These are phyloP conservation scores for Crossaster papposus DNA, from an alignment of 53 echinoderm and acorn worm genomes.

Conservation along the genomic window DNA sequence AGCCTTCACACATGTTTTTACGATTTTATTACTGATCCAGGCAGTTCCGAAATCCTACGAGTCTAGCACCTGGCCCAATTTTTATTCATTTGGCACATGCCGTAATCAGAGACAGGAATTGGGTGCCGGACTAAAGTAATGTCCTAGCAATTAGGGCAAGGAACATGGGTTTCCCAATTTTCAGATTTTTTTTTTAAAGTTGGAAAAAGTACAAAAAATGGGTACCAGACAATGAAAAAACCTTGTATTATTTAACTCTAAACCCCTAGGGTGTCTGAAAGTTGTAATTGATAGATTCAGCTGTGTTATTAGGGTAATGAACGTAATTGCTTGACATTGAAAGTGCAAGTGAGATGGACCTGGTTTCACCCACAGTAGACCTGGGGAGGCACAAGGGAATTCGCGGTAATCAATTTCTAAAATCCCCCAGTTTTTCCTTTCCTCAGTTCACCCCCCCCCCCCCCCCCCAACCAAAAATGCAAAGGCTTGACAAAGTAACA, in stretches of 20 bases:
- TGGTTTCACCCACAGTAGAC: not conserved
- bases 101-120: not conserved
- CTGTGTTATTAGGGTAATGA: too few relatives aligned
- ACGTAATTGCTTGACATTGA: not conserved
- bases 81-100: constrained; percentile 28
- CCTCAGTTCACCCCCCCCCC: not conserved
- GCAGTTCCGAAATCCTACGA: constrained; percentile 32
- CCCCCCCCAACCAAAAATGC: not conserved
- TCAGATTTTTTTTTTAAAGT: not conserved
- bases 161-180: not conserved
- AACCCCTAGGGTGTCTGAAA: too few relatives aligned
- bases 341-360: not conserved
- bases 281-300: too few relatives aligned
- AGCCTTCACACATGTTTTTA: constrained; percentile 16
- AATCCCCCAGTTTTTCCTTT: not conserved
- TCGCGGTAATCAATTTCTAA: not conserved
- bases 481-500: constrained; percentile 1
- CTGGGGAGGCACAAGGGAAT: not conserved
- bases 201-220: too few relatives aligned
- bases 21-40: constrained; percentile 13
- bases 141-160: too few relatives aligned
- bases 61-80: constrained; percentile 24
- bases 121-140: not conserved
- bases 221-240: too few relatives aligned
- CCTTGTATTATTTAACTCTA: too few relatives aligned